Conservation (phyloP, 2,113 vertebrate species). For the Chloropsis cyanopogon region DNA sequence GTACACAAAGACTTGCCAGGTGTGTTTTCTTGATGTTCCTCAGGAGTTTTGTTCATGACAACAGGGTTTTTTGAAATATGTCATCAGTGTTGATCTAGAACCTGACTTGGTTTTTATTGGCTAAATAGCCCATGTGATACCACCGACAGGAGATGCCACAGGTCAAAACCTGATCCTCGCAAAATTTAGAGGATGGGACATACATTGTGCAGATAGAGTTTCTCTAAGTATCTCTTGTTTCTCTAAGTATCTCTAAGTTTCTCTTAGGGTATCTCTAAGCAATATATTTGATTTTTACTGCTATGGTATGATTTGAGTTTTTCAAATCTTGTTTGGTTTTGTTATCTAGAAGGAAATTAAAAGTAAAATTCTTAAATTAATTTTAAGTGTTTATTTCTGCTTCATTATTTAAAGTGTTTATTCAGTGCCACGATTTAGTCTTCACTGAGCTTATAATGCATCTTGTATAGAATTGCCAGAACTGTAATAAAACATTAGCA, state of each 20-base stretch:
- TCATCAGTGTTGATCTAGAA: rapidly evolving
- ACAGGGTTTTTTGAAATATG: not conserved
- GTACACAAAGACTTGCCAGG: not conserved
- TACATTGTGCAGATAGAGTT: not conserved
- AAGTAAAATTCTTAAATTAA: slow-evolving; percentile 8
- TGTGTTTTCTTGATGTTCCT: not conserved
- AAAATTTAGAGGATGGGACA: not conserved
- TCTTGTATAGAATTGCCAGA: slow-evolving; percentile 34
- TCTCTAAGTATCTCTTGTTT: not conserved
- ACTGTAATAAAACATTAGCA: slow-evolving; percentile 47
- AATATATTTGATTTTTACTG: not conserved
- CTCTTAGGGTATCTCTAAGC: not conserved
- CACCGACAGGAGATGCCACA: not conserved
- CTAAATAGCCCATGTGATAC: not conserved
- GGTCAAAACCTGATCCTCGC: not conserved
- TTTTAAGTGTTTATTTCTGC: slow-evolving; percentile 14
- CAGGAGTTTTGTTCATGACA: not conserved
- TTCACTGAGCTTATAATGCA: slow-evolving; percentile 38
- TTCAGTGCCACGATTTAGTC: slow-evolving; percentile 40
- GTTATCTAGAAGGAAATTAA: not conserved
- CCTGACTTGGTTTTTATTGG: not conserved
- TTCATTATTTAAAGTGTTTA: slow-evolving; percentile 43
- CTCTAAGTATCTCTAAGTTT: no score
- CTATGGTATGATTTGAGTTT: not conserved
- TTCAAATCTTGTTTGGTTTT: not conserved